These are phyloP conservation scores for Carapus acus DNA, from an alignment of 2,797 vertebrate genomes.

Conservation along the genomic window DNA sequence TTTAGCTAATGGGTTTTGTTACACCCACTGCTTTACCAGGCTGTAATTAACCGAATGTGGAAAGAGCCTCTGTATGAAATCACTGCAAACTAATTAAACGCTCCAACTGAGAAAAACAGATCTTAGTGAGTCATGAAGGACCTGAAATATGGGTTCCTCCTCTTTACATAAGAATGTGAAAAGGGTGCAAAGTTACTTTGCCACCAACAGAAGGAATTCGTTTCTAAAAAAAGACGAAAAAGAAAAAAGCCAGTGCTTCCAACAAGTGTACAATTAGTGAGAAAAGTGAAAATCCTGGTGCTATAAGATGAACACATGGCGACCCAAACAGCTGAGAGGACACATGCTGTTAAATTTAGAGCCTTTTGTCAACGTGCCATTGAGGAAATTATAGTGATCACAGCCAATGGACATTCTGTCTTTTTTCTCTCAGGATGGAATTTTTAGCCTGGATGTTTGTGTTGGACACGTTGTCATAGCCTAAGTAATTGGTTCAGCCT, in stretches of 20 bases:
- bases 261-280: no score
- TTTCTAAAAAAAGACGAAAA: no score
- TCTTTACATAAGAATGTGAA: no score
- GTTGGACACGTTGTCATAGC: conserved; percentile 59
- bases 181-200: no score
- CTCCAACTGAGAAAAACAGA: neutral
- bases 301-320: conserved; percentile 5
- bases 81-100: conserved; percentile 1
- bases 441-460: conserved; percentile 54
- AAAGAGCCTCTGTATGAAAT: conserved; percentile 6
- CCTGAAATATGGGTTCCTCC: no score
- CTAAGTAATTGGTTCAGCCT: conserved; percentile 66
- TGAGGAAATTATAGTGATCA: conserved; percentile 48
- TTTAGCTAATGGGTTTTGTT: neutral
- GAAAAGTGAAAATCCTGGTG: neutral
- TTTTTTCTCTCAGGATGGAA: conserved; percentile 50
- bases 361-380: conserved; percentile 20
- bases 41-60: conserved; percentile 15
- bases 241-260: no score
- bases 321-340: conserved; percentile 35
- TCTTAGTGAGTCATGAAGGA: no score
- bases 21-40: neutral
- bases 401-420: conserved; percentile 37
- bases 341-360: conserved; percentile 30
- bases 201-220: no score